These are phyloP conservation scores for Nomada ferruginata DNA, from an alignment of 2,888 invertebrate genomes.

Conservation along the genomic window DNA sequence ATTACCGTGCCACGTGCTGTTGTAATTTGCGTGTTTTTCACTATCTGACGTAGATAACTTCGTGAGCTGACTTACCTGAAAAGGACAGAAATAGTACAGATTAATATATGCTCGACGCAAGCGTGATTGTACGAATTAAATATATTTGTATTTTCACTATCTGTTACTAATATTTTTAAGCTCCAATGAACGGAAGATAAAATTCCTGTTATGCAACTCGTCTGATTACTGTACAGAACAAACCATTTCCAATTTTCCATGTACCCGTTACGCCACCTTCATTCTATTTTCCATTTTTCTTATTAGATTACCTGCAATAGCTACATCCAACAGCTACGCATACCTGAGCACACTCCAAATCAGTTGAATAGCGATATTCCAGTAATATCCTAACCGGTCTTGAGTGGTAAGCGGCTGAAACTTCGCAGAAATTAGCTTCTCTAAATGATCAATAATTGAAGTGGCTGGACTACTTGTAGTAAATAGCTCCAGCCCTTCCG, in stretches of 20 bases:
- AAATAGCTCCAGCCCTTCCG: slow-evolving; percentile 35
- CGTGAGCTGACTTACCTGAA: slow-evolving; percentile 75
- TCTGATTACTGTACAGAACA: neutral
- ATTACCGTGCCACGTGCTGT: slow-evolving; percentile 45
- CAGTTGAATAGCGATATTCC: neutral
- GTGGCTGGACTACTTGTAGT: slow-evolving; percentile 11
- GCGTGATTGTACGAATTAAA: neutral
- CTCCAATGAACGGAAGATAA: neutral
- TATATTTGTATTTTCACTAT: neutral
- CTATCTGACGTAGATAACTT: slow-evolving; percentile 5
- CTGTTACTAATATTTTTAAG: too few relatives aligned
- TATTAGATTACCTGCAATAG: neutral
- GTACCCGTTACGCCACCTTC: too few relatives aligned
- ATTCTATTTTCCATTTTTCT: slow-evolving; percentile 13
- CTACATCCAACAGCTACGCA: neutral
- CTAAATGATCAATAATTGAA: slow-evolving; percentile 54
- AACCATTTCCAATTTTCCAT: too few relatives aligned
- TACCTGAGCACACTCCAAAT: neutral
- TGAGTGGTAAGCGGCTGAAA: slow-evolving; percentile 25
- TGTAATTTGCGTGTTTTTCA: slow-evolving; percentile 17
- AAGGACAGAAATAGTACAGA: slow-evolving; percentile 69
- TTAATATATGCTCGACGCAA: slow-evolving; percentile 28
- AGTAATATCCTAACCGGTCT: slow-evolving; percentile 37
- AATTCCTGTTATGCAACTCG: neutral
- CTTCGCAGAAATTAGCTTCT: slow-evolving; percentile 43